Conservation (phyloP, 1,140 invertebrate genomes). For the Spodoptera litura region DNA sequence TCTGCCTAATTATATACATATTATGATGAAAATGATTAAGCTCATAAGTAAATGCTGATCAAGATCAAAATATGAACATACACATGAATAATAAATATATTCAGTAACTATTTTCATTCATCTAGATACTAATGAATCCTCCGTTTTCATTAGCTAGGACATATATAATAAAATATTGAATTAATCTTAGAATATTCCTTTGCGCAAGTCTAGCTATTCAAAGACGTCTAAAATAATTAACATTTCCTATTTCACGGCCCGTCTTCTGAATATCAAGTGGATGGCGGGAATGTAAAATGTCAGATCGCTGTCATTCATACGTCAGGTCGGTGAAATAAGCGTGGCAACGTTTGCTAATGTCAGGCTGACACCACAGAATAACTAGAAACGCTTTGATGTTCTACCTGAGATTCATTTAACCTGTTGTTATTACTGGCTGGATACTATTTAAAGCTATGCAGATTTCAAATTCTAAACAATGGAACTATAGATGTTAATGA, state of each 20-base stretch:
- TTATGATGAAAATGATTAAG: no score
- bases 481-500: no score
- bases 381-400: conserved; percentile 11
- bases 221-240: conserved; percentile 23
- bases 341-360: background rate
- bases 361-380: background rate
- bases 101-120: no score
- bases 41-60: no score
- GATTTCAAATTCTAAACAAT: no score
- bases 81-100: no score
- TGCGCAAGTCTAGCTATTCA: conserved; percentile 10
- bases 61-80: no score
- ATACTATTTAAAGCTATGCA: no score
- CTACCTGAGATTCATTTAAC: background rate
- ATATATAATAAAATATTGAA: background rate
- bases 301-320: conserved; percentile 30
- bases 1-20: no score
- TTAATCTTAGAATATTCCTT: background rate
- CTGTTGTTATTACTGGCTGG: no score
- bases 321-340: background rate
- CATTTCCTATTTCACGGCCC: conserved; percentile 19
- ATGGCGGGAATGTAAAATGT: conserved; percentile 22
- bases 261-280: conserved; percentile 15
- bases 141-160: background rate
- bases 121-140: background rate